A percentile compares a stretch with the other conserved stretches of the same genome.
These are phyloP conservation scores for Fragum sueziense DNA, from an alignment of 2,888 invertebrate genomes.

Conservation along the genomic window DNA sequence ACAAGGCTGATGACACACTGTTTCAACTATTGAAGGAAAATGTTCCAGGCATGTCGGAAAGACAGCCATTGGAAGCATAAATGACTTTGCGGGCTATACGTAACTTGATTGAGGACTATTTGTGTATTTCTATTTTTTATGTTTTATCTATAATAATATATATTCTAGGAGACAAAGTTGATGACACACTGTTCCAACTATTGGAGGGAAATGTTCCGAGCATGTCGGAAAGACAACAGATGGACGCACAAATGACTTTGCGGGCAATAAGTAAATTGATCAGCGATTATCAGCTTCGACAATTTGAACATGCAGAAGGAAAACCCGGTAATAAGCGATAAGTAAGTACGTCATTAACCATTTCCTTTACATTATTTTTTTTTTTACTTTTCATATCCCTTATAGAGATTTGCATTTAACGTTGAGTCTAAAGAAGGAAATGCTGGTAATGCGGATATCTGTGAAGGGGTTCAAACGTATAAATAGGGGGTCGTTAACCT, in stretches of 20 bases:
- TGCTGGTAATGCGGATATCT: neutral
- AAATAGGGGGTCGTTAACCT: too few relatives aligned
- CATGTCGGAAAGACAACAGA: constrained; percentile 50
- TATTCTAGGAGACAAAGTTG: constrained; percentile 47
- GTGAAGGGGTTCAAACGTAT: too few relatives aligned
- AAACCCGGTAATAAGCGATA: constrained; percentile 24
- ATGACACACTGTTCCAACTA: constrained; percentile 40
- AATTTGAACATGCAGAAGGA: constrained; percentile 27
- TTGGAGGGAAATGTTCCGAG: constrained; percentile 47
- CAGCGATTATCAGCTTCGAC: constrained; percentile 30
- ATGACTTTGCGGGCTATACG: constrained; percentile 50
- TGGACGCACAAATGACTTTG: constrained; percentile 57
- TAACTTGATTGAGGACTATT: constrained; percentile 39
- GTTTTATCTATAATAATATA: neutral
- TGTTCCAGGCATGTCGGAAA: constrained; percentile 48
- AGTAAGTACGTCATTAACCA: too few relatives aligned
- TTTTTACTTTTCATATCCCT: too few relatives aligned
- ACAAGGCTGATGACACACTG: constrained; percentile 46
- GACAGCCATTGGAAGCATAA: constrained; percentile 56
- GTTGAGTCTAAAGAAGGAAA: constrained; percentile 2
- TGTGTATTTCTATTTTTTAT: neutral
- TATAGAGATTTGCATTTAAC: too few relatives aligned
- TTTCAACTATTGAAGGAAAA: constrained; percentile 42
- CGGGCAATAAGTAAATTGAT: constrained; percentile 51
- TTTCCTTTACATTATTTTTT: too few relatives aligned